Evolutionary conservation across 1,140 invertebrate species (phyloP).

Genomic region (Dreissena polymorpha): DNA sequence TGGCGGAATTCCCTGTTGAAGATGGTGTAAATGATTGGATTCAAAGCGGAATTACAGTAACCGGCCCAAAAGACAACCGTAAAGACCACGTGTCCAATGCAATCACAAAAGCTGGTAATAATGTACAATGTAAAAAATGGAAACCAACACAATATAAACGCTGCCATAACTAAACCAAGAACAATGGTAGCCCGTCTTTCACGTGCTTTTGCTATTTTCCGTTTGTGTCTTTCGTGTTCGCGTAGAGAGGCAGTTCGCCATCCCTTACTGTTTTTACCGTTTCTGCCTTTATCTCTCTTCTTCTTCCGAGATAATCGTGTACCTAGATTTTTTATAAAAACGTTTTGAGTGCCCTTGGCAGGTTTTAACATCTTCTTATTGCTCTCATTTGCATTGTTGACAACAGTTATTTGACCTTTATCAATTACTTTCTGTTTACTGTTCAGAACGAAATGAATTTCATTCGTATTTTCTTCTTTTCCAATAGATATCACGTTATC

Average conservation of each 20-base stretch:
- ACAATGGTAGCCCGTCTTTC: slow-evolving; percentile 98
- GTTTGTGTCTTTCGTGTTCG: slow-evolving; percentile 95
- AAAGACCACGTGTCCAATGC: slow-evolving; percentile 93
- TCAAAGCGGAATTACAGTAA: slow-evolving; percentile 97
- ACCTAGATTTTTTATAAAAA: no score
- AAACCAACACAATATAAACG: slow-evolving; percentile 99
- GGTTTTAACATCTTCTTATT: no score
- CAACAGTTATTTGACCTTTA: no score
- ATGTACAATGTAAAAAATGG: slow-evolving; percentile 98
- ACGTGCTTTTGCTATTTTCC: slow-evolving; percentile 95
- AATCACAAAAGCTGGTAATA: slow-evolving; percentile 90
- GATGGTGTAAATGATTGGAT: slow-evolving; percentile 99
- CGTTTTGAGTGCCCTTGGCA: no score
- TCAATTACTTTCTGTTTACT: no score
- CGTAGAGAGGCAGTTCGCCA: slow-evolving; percentile 55
- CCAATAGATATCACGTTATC: no score
- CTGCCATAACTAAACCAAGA: slow-evolving; percentile 98
- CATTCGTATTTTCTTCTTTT: no score
- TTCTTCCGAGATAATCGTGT: slow-evolving; percentile 32
- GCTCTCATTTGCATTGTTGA: no score
- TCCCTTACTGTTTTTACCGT: slow-evolving; percentile 38
- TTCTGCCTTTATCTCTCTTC: slow-evolving; percentile 41
- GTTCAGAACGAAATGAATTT: no score
- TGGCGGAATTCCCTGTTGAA: slow-evolving; percentile 99
- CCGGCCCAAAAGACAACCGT: slow-evolving; percentile 99